Evolutionary conservation across 2,113 vertebrate genomes (phyloP).

Genomic region (Euleptes europaea): DNA sequence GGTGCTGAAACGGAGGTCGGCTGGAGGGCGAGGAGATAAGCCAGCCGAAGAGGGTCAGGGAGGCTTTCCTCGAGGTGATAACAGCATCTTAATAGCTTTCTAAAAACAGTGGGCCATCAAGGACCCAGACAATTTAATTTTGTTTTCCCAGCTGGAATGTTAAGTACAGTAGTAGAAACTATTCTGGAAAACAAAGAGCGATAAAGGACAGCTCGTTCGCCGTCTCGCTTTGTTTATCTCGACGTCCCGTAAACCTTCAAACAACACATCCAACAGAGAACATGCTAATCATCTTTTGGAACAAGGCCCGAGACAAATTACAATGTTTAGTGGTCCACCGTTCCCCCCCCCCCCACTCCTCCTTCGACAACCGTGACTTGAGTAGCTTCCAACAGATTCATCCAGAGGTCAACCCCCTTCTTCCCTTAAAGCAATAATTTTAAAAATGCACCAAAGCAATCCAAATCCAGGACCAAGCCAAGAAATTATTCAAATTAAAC

Average conservation of each 20-base stretch:
- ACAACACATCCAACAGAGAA: background rate
- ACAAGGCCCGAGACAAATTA: background rate
- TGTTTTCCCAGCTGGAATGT: constrained; percentile 64
- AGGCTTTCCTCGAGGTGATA: constrained; percentile 51
- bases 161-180: constrained; percentile 54
- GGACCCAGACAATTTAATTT: constrained; percentile 69
- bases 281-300: background rate
- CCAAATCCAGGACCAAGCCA: background rate
- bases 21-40: constrained; percentile 55
- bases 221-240: constrained; percentile 14
- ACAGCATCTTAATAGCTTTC: constrained; percentile 62
- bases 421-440: background rate
- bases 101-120: constrained; percentile 66
- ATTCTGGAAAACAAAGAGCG: constrained; percentile 54
- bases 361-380: too few relatives aligned
- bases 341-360: fast-evolving
- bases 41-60: constrained; percentile 63
- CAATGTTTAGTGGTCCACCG: background rate
- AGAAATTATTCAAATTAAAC: background rate
- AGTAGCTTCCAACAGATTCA: background rate
- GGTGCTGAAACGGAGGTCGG: constrained; percentile 28
- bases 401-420: background rate
- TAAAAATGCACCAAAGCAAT: background rate
- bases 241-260: background rate
- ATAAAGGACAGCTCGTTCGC: constrained; percentile 28